Evolutionary conservation across 2,113 vertebrate species (phyloP), one percentile per base, ranked within the genome.

Genomic region (Rallus limicola): DNA sequence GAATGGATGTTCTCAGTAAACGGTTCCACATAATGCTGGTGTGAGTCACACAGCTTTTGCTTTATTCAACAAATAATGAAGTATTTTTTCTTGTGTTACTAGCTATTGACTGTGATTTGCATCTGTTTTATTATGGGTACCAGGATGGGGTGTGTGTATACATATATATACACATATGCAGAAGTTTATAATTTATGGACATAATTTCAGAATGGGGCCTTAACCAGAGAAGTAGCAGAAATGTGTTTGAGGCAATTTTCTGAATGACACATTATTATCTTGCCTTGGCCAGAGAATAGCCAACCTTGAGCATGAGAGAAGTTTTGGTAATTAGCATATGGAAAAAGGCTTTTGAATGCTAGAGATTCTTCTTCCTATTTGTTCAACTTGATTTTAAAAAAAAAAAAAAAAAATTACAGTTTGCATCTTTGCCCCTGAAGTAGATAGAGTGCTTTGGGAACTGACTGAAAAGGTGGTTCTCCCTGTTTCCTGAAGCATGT

Each of bases 161-260:
- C 19, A 13, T 63, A 9, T 34, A 26, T 6, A 19, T n/a, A n/a
- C n/a, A n/a, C n/a, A n/a, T 2, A 21, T 1, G 21, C 2, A 29
- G 11, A 46, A 34, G 31, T 63, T 91, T 89, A 5, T 58, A 3
- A 13, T 48, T 68, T 84, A 25, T 40, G 24, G 38, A 42, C 20
- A 84, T 87, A 1, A 6, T 28, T 86, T 36, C 34, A 26, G 82
- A 82, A 48, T 24, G 5, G 33, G 74, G 18, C 12, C 80, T 4
- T 67, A 53, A 38, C 34, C 21, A 58, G 58, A 60, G 56, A 33
- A 84, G 42, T 2, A 34, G 42, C 24, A 60, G 58, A 59, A 70
- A 33, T 36, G 17, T 76, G 28, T 82, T 70, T 36, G 33, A 26
- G 20, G 50, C 18, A 26, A 0, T 68, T 90, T 90, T 82, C 38